phyloP scores from a whole-genome alignment of 2,113 vertebrate genomes.

The Felis catus region F.catus_Fca126_mat1.0 CM031416.1:90241501-90242000 shows the following conservation, averaged over 20 bases:
- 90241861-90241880: not conserved
- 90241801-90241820: constrained; percentile 23
- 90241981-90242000: not conserved
- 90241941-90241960: not conserved
- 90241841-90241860: not conserved
- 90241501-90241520: too few relatives aligned
- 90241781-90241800: constrained; percentile 27
- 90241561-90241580: too few relatives aligned
- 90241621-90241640: constrained; percentile 79
- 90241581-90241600: constrained; percentile 77
- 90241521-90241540: too few relatives aligned
- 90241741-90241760: not conserved
- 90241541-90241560: too few relatives aligned
- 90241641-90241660: constrained; percentile 72
- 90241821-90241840: constrained; percentile 9
- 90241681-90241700: not conserved
- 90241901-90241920: not conserved
- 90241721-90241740: not conserved
- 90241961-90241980: not conserved
- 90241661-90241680: constrained; percentile 47
- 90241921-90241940: not conserved
- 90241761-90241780: not conserved
- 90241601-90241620: constrained; percentile 81
- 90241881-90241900: not conserved
- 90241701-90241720: not conserved